Conservation (phyloP, 2,888 invertebrate genomes). For the Chloromyia formosa region DNA sequence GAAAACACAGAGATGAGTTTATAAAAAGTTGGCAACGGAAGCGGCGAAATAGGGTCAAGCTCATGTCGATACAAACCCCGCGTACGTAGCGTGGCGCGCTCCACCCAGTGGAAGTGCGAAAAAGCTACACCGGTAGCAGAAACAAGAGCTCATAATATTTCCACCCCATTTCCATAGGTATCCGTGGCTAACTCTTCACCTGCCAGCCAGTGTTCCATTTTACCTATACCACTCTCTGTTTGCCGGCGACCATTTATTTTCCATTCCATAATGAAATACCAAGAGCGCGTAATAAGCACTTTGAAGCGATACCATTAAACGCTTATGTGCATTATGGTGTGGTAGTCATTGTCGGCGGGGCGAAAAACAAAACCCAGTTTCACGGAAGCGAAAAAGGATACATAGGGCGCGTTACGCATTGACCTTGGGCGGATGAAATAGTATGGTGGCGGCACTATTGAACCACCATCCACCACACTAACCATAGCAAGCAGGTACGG, state of each 20-base stretch:
- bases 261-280: constrained; percentile 21
- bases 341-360: not conserved
- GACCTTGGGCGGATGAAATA: constrained; percentile 1
- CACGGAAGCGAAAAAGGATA: not conserved
- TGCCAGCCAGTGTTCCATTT: not conserved
- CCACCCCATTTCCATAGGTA: not conserved
- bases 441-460: not conserved
- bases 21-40: constrained; percentile 24
- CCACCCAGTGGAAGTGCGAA: not conserved
- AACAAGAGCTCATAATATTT: not conserved
- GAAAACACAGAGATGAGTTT: not conserved
- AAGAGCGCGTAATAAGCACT: constrained; percentile 31
- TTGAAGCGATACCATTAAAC: constrained; percentile 23
- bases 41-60: constrained; percentile 23
- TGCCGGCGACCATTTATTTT: not conserved
- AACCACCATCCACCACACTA: not conserved
- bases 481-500: not conserved
- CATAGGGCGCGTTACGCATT: not conserved
- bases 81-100: no score
- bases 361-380: not conserved
- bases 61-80: constrained; percentile 12
- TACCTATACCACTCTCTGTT: no score
- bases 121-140: not conserved
- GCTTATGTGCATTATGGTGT: constrained; percentile 19
- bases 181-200: not conserved